Percentiles rank a stretch among this genome's conserved stretches.
phyloP scores from a whole-genome alignment of 2,113 vertebrate species.

The Polypterus senegalus region DNA sequence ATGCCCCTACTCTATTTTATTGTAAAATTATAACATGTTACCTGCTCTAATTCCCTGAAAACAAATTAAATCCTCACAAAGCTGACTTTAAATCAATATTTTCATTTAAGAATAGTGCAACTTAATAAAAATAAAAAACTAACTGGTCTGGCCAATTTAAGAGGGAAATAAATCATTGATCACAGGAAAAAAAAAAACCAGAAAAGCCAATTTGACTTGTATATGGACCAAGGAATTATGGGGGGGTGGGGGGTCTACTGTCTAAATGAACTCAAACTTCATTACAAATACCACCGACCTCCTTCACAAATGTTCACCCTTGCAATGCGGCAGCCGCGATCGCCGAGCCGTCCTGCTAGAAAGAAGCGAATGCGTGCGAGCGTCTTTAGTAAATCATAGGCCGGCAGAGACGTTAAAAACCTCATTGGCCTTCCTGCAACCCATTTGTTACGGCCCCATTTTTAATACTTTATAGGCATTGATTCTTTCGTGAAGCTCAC shows the following conservation, averaged over 20 bases:
- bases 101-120: constrained; percentile 93
- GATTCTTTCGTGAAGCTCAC: too few species aligned
- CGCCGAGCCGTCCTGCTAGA: too few species aligned
- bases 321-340: constrained; percentile 4
- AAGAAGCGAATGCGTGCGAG: constrained; percentile 5
- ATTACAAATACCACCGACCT: constrained; percentile 55
- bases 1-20: constrained; percentile 66
- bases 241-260: constrained; percentile 40
- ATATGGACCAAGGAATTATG: constrained; percentile 67
- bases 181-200: constrained; percentile 50
- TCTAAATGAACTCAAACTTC: constrained; percentile 65
- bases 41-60: constrained; percentile 95
- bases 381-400: constrained; percentile 18
- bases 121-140: constrained; percentile 99
- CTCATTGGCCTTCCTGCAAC: too few species aligned
- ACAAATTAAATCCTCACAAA: constrained; percentile 99
- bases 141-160: constrained; percentile 90
- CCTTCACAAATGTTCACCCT: constrained; percentile 35
- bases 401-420: too few species aligned
- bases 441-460: too few species aligned
- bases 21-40: constrained; percentile 91
- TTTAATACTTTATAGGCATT: too few species aligned
- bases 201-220: constrained; percentile 91
- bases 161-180: constrained; percentile 91
- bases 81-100: constrained; percentile 98